These are phyloP conservation scores for Lasioglossum pauxillum DNA, from an alignment of 2,888 invertebrate genomes.

Conservation along the genomic window DNA sequence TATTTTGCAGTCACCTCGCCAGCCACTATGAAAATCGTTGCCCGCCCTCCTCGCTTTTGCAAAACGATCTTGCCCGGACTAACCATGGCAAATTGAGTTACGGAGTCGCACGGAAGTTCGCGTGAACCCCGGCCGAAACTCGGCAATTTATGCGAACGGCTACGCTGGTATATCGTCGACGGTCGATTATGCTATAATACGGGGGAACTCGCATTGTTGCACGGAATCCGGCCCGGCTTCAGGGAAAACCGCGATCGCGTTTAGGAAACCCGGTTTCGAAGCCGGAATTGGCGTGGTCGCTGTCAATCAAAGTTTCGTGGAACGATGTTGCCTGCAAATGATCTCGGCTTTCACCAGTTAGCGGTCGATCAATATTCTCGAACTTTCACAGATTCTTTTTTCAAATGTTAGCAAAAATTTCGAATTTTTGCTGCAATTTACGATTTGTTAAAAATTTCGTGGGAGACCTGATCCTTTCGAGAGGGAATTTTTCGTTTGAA, in stretches of 20 bases:
- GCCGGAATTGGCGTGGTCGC: not conserved
- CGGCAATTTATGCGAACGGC: not conserved
- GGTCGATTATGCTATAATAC: not conserved
- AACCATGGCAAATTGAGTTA: not conserved
- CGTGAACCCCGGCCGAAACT: not conserved
- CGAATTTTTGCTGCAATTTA: not conserved
- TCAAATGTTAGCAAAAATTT: not conserved
- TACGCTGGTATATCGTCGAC: not conserved
- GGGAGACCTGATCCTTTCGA: too few relatives aligned
- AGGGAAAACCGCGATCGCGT: constrained; percentile 1
- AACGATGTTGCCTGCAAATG: not conserved
- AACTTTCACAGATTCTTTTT: not conserved
- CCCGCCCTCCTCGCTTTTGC: not conserved
- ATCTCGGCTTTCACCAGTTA: not conserved
- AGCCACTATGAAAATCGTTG: not conserved
- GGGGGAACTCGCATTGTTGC: constrained; percentile 4
- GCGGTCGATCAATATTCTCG: not conserved
- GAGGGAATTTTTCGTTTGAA: not conserved
- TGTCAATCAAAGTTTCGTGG: constrained; percentile 11
- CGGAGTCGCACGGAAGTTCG: constrained; percentile 1
- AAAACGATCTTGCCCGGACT: not conserved
- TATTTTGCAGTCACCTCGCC: not conserved
- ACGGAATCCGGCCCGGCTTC: not conserved
- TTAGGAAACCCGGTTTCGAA: not conserved
- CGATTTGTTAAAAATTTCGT: not conserved